Evolutionary conservation across 2,113 vertebrate genomes (phyloP).

Genomic region (Poeciliopsis occidentalis): DNA sequence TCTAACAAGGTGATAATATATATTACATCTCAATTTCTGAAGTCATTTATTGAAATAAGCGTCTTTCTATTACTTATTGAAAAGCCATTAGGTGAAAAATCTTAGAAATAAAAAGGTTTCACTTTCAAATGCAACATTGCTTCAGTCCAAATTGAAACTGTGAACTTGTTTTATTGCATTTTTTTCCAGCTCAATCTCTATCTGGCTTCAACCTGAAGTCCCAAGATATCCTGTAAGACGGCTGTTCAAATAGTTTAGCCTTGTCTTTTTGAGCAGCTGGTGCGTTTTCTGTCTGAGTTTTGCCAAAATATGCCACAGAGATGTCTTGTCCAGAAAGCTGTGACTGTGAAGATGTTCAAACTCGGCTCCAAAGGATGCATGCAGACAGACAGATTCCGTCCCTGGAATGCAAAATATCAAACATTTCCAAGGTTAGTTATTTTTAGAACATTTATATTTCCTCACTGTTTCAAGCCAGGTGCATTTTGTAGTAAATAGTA

Average conservation of each 20-base stretch:
- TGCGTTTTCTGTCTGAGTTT: constrained; percentile 2
- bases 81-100: neutral
- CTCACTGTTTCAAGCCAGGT: no score
- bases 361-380: constrained; percentile 1
- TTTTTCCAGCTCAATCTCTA: constrained; percentile 10
- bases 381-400: neutral
- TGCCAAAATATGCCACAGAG: constrained; percentile 27
- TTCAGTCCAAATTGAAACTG: constrained; percentile 13
- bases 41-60: neutral
- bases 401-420: constrained; percentile 6
- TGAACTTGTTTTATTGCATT: neutral
- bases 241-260: constrained; percentile 28
- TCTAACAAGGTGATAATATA: constrained; percentile 8
- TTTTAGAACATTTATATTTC: neutral
- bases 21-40: neutral
- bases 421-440: neutral
- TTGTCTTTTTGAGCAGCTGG: constrained; percentile 6
- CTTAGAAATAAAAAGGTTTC: neutral
- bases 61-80: neutral
- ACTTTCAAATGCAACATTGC: constrained; percentile 8
- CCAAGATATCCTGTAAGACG: constrained; percentile 22
- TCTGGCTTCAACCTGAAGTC: constrained; percentile 7
- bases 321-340: constrained; percentile 21
- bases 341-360: constrained; percentile 16
- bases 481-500: neutral